These are phyloP conservation scores for Brachionus koreanus DNA, from an alignment of 1,140 invertebrate species.

Conservation along the genomic window DNA sequence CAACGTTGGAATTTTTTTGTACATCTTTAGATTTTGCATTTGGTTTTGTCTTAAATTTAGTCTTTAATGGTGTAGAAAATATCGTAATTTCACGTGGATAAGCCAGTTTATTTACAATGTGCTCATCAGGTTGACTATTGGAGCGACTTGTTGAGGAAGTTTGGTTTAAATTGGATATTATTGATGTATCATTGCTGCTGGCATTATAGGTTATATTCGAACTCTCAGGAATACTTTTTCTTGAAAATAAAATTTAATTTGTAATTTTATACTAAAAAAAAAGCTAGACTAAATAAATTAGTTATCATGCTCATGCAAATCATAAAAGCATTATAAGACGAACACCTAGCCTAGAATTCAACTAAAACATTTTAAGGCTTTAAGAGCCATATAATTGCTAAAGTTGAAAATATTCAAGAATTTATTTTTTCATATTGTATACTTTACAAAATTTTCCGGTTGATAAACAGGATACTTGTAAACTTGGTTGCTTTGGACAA, in stretches of 20 bases:
- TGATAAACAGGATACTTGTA: not conserved
- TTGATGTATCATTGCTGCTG: conserved; percentile 23
- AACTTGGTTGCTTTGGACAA: not conserved
- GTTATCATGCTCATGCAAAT: not conserved
- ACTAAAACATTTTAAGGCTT: not conserved
- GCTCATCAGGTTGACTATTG: conserved; percentile 16
- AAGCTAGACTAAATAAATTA: not conserved
- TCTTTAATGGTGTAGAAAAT: conserved; percentile 19
- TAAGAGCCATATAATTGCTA: not conserved
- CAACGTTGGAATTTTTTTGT: not conserved
- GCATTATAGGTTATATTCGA: not conserved
- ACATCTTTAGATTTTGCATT: not conserved
- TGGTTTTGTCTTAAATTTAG: not conserved
- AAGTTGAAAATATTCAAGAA: not conserved
- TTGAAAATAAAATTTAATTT: not conserved
- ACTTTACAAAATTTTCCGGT: not conserved
- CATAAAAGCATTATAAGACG: not conserved
- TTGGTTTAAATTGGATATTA: conserved; percentile 3
- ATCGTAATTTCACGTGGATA: conserved; percentile 29
- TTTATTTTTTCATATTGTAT: not conserved
- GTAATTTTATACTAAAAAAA: not conserved
- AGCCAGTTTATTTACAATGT: not conserved
- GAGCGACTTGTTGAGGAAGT: not conserved
- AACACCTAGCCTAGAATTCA: not conserved
- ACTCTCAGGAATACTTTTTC: not conserved